Base-by-base conservation (phyloP, 2,113 vertebrate genomes). In the Ciconia boyciana region DNA sequence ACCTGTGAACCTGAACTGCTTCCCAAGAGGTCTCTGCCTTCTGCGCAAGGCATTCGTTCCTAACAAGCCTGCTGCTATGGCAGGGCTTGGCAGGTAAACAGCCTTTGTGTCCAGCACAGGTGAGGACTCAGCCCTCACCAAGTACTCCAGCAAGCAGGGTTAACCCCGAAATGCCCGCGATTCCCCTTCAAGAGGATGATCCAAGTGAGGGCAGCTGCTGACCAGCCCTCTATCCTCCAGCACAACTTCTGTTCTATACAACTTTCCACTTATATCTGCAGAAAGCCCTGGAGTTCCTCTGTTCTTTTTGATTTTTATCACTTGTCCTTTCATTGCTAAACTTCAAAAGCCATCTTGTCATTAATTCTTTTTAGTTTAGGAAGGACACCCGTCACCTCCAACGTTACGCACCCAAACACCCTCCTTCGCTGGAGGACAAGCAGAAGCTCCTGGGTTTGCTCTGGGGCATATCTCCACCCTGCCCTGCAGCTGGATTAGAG, bases 111-210 rank as follows among this genome's bases (percentile, higher is more conserved):
- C 46, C 70, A n/a, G 58, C 43, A 36, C 48, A 9, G 46, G 54
- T 8, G 48, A 20, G 55, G 55, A 36, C 74, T 46, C 31, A 2
- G 55, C 32, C 46, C 61, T 78, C 82, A 24, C 11, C 32, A 8
- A 8, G 12, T 11, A 13, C 85, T n/a, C 39, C 16, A 20, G 48
- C 43, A 29, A 16, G 22, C 41, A 29, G 34, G 4, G 22, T 26
- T 55, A 83, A 60, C 54, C 58, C 66, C 4, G 1, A 62, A 86
- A 66, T 1, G 5, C 55, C 44, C 6, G 2, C 0, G 0, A 20
- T 52, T 62, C 57, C 43, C 28, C 25, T 44, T 39, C 54, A 21
- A 9, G 49, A 65, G 46, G 34, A 24, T 17, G 54, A 17, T 4
- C 28, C 17, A 31, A 54, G 55, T 2, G 13, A 80, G 66, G 16